phyloP scores from a whole-genome alignment of 1,140 invertebrate species.

The Pinna nobilis region DNA sequence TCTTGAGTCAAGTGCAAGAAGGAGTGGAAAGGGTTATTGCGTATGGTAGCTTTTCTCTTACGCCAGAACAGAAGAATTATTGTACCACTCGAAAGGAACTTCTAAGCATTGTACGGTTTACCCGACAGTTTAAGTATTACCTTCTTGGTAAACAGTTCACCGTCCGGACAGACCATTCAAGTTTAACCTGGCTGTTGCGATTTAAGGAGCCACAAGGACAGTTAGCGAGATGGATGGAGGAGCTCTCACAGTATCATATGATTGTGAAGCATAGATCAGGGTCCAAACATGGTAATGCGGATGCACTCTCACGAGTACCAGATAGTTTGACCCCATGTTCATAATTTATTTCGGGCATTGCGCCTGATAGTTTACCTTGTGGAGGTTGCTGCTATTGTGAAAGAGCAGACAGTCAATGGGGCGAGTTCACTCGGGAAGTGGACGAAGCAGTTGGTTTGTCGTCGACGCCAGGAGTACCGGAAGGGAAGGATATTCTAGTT shows the following conservation, averaged over 20 bases:
- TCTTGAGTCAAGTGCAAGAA: constrained; percentile 54
- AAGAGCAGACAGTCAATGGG: constrained; percentile 14
- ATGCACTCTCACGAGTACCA: constrained; percentile 46
- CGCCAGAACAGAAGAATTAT: constrained; percentile 74
- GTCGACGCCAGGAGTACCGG: too few species aligned
- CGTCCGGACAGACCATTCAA: constrained; percentile 50
- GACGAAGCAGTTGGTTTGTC: too few species aligned
- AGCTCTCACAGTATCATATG: constrained; percentile 52
- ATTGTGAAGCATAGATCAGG: constrained; percentile 51
- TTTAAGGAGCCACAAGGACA: constrained; percentile 41
- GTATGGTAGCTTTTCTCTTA: constrained; percentile 46
- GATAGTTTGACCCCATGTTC: constrained; percentile 3
- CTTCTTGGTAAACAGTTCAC: constrained; percentile 46
- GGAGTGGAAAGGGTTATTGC: constrained; percentile 44
- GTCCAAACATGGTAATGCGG: constrained; percentile 51
- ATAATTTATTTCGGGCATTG: constrained; percentile 1
- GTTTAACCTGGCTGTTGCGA: constrained; percentile 44
- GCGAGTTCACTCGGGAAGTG: constrained; percentile 10
- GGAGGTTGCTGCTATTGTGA: constrained; percentile 30
- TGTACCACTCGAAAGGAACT: constrained; percentile 51
- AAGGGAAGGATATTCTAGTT: too few species aligned
- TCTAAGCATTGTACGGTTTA: not conserved
- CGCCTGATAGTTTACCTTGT: constrained; percentile 12
- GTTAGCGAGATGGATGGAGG: constrained; percentile 54
- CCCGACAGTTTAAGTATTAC: constrained; percentile 47